These are phyloP conservation scores for Arenaria interpres DNA, from an alignment of 2,113 vertebrate genomes.

Conservation along the genomic window DNA sequence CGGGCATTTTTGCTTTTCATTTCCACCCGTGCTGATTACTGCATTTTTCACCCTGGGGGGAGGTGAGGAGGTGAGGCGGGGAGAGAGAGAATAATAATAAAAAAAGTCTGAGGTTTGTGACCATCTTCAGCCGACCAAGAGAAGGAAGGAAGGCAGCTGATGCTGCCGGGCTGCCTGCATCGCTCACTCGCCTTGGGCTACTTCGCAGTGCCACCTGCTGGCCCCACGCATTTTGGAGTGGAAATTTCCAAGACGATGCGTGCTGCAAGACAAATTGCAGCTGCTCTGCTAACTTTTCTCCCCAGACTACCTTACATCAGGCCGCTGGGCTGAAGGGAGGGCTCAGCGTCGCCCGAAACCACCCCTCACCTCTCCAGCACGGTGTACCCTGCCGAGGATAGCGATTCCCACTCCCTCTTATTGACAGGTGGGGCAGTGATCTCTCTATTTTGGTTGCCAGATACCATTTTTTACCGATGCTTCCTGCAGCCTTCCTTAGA, in stretches of 20 bases:
- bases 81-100: neutral
- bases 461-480: neutral
- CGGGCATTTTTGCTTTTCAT: neutral
- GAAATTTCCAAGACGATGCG: slow-evolving; percentile 43
- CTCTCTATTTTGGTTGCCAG: rapidly evolving
- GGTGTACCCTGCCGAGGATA: rapidly evolving
- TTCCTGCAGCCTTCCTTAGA: neutral
- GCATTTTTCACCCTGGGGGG: neutral
- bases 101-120: neutral
- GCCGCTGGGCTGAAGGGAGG: neutral
- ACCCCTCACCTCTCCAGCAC: neutral
- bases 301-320: no score
- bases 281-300: neutral
- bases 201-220: slow-evolving; percentile 73
- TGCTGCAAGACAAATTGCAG: neutral
- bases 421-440: rapidly evolving
- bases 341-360: neutral
- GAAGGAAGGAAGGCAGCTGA: neutral
- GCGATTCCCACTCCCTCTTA: rapidly evolving
- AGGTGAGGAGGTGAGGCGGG: rapidly evolving
- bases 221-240: neutral
- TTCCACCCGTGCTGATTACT: neutral
- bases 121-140: neutral
- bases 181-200: neutral
- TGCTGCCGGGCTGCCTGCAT: neutral